Base-by-base conservation (phyloP, 2,888 invertebrate species). In the Labia minor region DNA sequence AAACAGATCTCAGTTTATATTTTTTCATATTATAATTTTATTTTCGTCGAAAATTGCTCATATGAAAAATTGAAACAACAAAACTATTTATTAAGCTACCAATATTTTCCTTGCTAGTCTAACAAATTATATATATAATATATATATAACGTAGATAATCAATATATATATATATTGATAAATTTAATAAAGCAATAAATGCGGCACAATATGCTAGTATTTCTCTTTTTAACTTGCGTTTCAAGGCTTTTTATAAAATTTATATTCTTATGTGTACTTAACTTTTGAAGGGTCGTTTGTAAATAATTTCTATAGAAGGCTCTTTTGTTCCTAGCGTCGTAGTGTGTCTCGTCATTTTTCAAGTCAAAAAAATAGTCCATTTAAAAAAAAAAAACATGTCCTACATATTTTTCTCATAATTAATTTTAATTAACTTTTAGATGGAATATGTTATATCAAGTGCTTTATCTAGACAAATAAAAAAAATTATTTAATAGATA, bases 161-260 rank as follows among this genome's bases (percentile, higher is more conserved):
- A 6, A 26, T 26, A 26, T 26, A 26, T 26, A 26, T n/a, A n/a
- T n/a, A n/a, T n/a, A n/a, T n/a, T n/a, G n/a, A n/a, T n/a, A n/a
- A n/a, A n/a, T n/a, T n/a, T n/a, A n/a, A 49, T 49, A 49, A 49
- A 49, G 49, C 49, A 49, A 49, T 49, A 49, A 49, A n/a, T 49
- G 49, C 49, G 49, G 49, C 49, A 49, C 49, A 14, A 49, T 49
- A 49, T 49, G 49, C 49, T 14, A 49, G 4, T 49, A 14, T 49
- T 49, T 49, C 16, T 49, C 49, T 49, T 49, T 49, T 49, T 49
- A 49, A 49, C 49, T 49, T 49, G 49, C 14, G 3, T 49, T 16
- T n/a, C 14, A 49, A 10, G 14, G 49, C 49, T 49, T 49, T 26
- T 49, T 49, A 49, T 49, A 49, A 49, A 49, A 49, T 49, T 49